Base-by-base conservation (phyloP, 2,113 vertebrate species). In the Taurulus bubalis region DNA sequence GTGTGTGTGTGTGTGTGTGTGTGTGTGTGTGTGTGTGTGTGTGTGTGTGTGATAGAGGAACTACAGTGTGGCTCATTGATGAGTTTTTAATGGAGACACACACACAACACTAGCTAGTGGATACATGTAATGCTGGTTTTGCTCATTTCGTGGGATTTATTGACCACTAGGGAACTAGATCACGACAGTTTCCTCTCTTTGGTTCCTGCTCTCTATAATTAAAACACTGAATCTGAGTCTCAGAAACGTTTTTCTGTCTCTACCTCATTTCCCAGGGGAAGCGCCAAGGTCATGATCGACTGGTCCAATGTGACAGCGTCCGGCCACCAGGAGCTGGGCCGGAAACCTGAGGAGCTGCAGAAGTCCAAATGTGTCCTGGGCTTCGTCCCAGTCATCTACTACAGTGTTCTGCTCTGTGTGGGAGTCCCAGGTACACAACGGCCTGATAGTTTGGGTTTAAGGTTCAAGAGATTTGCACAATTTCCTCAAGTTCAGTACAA, bases 371-470 rank as follows among this genome's bases (percentile, higher is more conserved):
- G 97, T 53, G 91, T 98, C 70, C 95, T 95, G 0, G 96, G 96
- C 9, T 83, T 96, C 83, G 24, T 96, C 45, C 96, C 97, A 1
- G 74, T 97, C 55, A 85, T 97, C 87, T 98, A 98, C 88, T 98
- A 98, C 94, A 98, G 97, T 8, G 0, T 95, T 45, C 94, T 99
- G 78, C 95, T 99, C 83, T 96, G 96, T 64, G 94, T 98, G 76
- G 97, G 97, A 70, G 94, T 98, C 58, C 98, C 98, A 95, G 97
- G 97, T 98, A 95, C 15, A n/a, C 0, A 36, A 28, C 8, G 38
- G 5, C 38, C 1, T 22, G 15, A 14, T 15, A 22, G 47, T 51
- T 51, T 51, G 3, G 47, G 6, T 51, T 51, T 56, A 28, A 28
- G n/a, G 34, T 3, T 26, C 12, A 6, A 47, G 45, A 47, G 15